Percentiles rank a stretch among this genome's conserved stretches.
These are phyloP conservation scores for Ethmia dodecea DNA, from an alignment of 2,888 invertebrate species.

Conservation along the genomic window DNA sequence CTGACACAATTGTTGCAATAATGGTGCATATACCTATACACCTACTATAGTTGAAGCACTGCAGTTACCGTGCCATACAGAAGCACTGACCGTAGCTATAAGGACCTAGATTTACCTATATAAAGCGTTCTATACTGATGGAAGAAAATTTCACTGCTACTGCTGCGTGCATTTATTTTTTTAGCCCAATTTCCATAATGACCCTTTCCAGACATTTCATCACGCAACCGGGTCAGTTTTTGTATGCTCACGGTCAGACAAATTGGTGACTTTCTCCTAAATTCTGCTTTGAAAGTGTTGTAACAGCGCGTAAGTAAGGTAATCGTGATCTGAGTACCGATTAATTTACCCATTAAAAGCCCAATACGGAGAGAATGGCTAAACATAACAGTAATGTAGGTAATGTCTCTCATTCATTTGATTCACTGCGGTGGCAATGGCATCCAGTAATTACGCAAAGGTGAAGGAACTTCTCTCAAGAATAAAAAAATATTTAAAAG, in stretches of 20 bases:
- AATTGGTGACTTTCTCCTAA: slow-evolving; percentile 43
- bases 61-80: too few species aligned
- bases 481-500: too few species aligned
- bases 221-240: slow-evolving; percentile 16
- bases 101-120: too few species aligned
- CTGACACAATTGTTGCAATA: too few species aligned
- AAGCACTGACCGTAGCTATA: too few species aligned
- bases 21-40: too few species aligned
- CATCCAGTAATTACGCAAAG: slow-evolving; percentile 4
- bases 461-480: slow-evolving; percentile 11
- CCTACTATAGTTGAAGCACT: too few species aligned
- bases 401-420: too few species aligned
- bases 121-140: too few species aligned
- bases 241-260: slow-evolving; percentile 5
- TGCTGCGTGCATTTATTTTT: too few species aligned
- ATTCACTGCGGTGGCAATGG: slow-evolving; percentile 5
- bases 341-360: slow-evolving; percentile 32
- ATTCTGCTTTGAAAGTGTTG: slow-evolving; percentile 42
- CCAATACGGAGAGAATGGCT: slow-evolving; percentile 35
- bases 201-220: slow-evolving; percentile 11
- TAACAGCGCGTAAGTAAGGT: slow-evolving; percentile 46
- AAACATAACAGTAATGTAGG: slow-evolving; percentile 20
- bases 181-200: too few species aligned
- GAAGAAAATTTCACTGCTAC: too few species aligned
- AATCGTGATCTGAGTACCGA: slow-evolving; percentile 48